These are phyloP conservation scores for Rhadinocentrus ornatus DNA, from an alignment of 2,797 vertebrate species.

Conservation along the genomic window DNA sequence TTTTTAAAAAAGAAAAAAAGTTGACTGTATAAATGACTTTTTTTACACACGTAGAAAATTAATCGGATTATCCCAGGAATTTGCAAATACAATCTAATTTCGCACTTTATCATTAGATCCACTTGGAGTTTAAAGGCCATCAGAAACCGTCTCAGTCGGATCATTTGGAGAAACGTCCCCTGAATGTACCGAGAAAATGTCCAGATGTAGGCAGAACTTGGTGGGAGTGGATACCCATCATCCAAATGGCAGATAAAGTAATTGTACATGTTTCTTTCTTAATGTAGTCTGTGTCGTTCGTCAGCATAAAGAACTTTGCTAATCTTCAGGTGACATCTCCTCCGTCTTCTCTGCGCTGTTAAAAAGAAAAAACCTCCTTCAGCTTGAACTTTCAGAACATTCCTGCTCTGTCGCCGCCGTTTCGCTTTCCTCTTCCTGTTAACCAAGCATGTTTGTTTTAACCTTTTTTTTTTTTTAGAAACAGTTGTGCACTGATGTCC, in stretches of 20 bases:
- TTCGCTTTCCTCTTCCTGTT: slow-evolving; percentile 18
- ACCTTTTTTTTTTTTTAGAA: slow-evolving; percentile 41
- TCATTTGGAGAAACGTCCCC: slow-evolving; percentile 55
- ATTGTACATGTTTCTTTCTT: slow-evolving; percentile 50
- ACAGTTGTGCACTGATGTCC: slow-evolving; percentile 56
- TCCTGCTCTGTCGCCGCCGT: slow-evolving; percentile 66
- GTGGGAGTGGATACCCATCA: slow-evolving; percentile 43
- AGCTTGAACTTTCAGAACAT: slow-evolving; percentile 76
- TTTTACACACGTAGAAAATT: slow-evolving; percentile 76
- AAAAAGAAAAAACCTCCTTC: slow-evolving; percentile 33
- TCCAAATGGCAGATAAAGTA: slow-evolving; percentile 31
- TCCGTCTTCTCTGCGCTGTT: slow-evolving; percentile 29
- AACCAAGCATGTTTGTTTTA: slow-evolving; percentile 24
- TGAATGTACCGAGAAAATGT: slow-evolving; percentile 72
- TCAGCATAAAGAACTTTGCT: slow-evolving; percentile 76
- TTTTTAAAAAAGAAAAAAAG: slow-evolving; percentile 77
- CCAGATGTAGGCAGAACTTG: slow-evolving; percentile 70
- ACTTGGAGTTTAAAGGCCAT: slow-evolving; percentile 77
- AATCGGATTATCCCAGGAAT: slow-evolving; percentile 83
- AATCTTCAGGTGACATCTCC: slow-evolving; percentile 77
- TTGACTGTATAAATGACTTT: slow-evolving; percentile 83
- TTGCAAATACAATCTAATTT: slow-evolving; percentile 89
- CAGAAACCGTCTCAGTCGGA: slow-evolving; percentile 63
- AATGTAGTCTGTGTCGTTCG: slow-evolving; percentile 39
- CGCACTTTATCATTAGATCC: slow-evolving; percentile 84